These are phyloP conservation scores for Chaetops frenatus DNA, from an alignment of 2,113 vertebrate genomes.

Conservation along the genomic window DNA sequence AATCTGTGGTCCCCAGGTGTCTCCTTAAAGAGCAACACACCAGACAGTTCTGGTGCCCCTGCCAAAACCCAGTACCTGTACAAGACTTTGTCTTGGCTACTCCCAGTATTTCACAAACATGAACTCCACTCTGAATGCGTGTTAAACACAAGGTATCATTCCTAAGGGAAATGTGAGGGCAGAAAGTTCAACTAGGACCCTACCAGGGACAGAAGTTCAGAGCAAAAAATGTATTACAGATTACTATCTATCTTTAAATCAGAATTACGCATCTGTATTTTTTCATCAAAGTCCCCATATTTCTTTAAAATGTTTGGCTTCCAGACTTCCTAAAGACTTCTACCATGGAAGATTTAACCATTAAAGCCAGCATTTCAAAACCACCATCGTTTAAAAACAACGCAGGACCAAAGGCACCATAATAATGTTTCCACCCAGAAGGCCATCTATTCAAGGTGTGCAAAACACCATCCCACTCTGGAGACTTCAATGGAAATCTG, in stretches of 20 bases:
- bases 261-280: background rate
- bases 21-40: background rate
- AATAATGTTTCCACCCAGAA: background rate
- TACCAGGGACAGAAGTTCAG: background rate
- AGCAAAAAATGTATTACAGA: background rate
- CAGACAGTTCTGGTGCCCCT: background rate
- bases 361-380: background rate
- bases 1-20: background rate
- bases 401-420: background rate
- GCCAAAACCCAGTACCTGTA: background rate
- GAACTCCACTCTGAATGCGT: background rate
- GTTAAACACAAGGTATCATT: background rate
- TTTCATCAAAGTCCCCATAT: background rate
- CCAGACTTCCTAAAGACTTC: background rate
- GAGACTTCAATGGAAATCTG: background rate
- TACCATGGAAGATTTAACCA: background rate
- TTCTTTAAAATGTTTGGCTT: background rate
- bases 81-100: background rate
- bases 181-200: background rate
- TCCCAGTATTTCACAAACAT: background rate
- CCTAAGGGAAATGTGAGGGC: background rate
- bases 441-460: background rate
- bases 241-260: background rate
- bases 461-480: background rate
- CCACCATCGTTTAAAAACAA: background rate